These are phyloP conservation scores for Timandra comae DNA, from an alignment of 2,888 invertebrate species.

Conservation along the genomic window DNA sequence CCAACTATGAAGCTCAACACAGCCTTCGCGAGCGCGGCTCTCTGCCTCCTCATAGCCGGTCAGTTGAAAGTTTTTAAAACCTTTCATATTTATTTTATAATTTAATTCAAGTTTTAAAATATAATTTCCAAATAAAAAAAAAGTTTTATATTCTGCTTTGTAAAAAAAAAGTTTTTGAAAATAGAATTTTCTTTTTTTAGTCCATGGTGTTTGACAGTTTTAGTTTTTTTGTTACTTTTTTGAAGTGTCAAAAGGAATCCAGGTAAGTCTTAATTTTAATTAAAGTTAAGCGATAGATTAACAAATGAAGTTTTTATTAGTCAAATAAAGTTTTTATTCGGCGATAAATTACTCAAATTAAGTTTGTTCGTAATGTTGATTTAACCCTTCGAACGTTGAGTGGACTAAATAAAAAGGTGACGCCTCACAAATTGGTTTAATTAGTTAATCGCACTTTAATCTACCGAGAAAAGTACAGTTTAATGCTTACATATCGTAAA, in stretches of 20 bases:
- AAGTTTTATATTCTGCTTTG: neutral
- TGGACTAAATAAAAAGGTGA: neutral
- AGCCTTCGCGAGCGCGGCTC: constrained; percentile 41
- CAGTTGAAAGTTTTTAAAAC: constrained; percentile 33
- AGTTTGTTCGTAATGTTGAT: too few species aligned
- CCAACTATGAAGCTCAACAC: constrained; percentile 50
- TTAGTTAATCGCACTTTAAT: too few species aligned
- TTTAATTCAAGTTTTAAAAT: neutral
- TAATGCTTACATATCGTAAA: too few species aligned
- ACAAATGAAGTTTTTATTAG: too few species aligned
- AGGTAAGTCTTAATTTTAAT: neutral
- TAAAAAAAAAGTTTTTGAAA: neutral
- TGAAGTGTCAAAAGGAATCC: too few species aligned
- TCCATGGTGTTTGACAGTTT: neutral
- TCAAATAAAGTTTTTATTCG: too few species aligned
- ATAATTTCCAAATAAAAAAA: neutral
- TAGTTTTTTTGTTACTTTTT: neutral
- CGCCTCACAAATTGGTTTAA: too few species aligned
- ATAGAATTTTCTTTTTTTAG: neutral
- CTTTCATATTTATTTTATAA: constrained; percentile 4
- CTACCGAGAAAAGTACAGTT: too few species aligned
- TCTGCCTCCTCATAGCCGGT: constrained; percentile 57
- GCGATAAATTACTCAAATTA: too few species aligned
- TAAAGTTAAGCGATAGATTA: too few species aligned
- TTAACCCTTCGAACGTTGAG: neutral